A percentile compares a stretch with the other conserved stretches of the same genome.
phyloP scores from a whole-genome alignment of 2,797 vertebrate genomes.

The Iguana delicatissima region DNA sequence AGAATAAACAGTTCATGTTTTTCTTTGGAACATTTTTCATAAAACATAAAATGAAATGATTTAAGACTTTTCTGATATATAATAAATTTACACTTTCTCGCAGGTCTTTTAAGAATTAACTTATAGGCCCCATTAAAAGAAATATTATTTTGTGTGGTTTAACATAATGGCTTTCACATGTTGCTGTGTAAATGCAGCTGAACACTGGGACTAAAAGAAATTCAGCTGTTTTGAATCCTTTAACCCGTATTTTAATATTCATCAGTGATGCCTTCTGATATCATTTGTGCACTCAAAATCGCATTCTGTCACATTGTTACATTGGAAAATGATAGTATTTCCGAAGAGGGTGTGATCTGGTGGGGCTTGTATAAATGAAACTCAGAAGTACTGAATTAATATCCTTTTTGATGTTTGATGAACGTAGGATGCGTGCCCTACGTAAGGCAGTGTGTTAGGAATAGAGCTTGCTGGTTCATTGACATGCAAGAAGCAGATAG shows the following conservation, averaged over 20 bases:
- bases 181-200: accelerated
- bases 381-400: slow-evolving; percentile 71
- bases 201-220: slow-evolving; percentile 12
- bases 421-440: neutral
- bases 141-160: accelerated
- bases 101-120: neutral
- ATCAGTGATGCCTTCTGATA: slow-evolving; percentile 14
- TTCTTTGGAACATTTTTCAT: slow-evolving; percentile 20
- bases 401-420: slow-evolving; percentile 54
- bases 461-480: slow-evolving; percentile 47
- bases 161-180: neutral
- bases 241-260: neutral
- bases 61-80: neutral
- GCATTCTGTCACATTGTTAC: slow-evolving; percentile 40
- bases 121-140: neutral
- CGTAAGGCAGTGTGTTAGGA: slow-evolving; percentile 57
- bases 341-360: slow-evolving; percentile 58
- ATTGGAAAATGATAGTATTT: slow-evolving; percentile 68
- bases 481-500: slow-evolving; percentile 56
- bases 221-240: neutral
- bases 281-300: slow-evolving; percentile 56
- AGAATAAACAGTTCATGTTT: slow-evolving; percentile 31
- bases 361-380: slow-evolving; percentile 69
- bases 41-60: slow-evolving; percentile 18
- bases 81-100: neutral